Evolutionary conservation across 2,888 invertebrate species (phyloP).

Genomic region (Caenorhabditis parvicauda): DNA sequence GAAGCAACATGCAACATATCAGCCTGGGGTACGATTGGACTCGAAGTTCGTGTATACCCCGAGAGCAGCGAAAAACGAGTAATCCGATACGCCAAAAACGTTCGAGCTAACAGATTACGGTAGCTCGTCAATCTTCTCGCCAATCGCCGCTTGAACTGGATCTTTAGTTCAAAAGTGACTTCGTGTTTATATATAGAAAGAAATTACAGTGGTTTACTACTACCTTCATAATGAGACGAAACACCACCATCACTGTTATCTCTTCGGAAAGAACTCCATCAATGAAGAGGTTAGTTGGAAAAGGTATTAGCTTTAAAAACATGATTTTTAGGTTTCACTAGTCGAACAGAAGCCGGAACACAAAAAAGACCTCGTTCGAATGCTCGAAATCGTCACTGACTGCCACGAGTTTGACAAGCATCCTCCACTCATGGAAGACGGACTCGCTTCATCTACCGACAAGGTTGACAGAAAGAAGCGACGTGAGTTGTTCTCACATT

Average conservation of each 20-base stretch:
- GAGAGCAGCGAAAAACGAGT: too few relatives aligned
- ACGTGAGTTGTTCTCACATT: constrained; percentile 26
- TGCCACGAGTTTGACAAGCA: constrained; percentile 54
- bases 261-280: constrained; percentile 43
- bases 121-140: too few relatives aligned
- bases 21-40: too few relatives aligned
- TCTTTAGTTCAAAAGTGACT: too few relatives aligned
- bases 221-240: constrained; percentile 47
- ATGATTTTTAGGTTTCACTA: constrained; percentile 21
- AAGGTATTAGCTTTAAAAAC: not conserved
- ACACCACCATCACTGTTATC: constrained; percentile 45
- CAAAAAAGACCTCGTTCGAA: constrained; percentile 49
- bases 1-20: too few relatives aligned
- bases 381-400: constrained; percentile 49
- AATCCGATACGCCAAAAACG: too few relatives aligned
- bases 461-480: constrained; percentile 54
- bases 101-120: too few relatives aligned
- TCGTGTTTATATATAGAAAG: too few relatives aligned
- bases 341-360: constrained; percentile 49
- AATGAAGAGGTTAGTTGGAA: constrained; percentile 24
- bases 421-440: constrained; percentile 52
- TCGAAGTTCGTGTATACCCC: too few relatives aligned
- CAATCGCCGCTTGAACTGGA: too few relatives aligned
- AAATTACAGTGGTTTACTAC: constrained; percentile 50
- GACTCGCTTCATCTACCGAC: constrained; percentile 51